Evolutionary conservation across 2,888 invertebrate genomes (phyloP).

Genomic region (Melieria crassipennis): DNA sequence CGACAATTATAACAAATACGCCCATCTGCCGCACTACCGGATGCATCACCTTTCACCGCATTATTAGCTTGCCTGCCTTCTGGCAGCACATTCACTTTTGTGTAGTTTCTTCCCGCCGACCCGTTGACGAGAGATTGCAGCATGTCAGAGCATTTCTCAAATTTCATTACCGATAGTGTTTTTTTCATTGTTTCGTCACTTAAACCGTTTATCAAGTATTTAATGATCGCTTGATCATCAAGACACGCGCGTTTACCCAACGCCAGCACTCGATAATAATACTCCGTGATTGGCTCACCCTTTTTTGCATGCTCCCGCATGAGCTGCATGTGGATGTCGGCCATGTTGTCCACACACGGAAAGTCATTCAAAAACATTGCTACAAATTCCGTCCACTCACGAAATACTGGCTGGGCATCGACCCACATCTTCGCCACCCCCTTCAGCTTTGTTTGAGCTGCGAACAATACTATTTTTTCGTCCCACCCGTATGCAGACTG

Average conservation of each 20-base stretch:
- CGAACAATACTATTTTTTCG: slow-evolving; percentile 31
- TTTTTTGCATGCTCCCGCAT: slow-evolving; percentile 27
- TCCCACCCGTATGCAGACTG: slow-evolving; percentile 36
- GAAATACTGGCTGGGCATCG: slow-evolving; percentile 33
- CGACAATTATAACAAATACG: neutral
- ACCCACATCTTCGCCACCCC: slow-evolving; percentile 38
- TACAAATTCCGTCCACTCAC: slow-evolving; percentile 30
- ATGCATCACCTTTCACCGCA: neutral
- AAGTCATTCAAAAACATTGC: slow-evolving; percentile 33
- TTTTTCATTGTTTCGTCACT: slow-evolving; percentile 5
- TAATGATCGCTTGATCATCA: slow-evolving; percentile 8
- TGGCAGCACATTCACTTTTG: neutral
- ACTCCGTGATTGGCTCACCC: slow-evolving; percentile 31
- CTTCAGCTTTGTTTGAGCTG: slow-evolving; percentile 33
- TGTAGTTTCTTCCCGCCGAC: neutral
- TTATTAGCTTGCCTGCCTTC: neutral
- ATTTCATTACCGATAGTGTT: slow-evolving; percentile 5
- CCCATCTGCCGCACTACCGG: neutral
- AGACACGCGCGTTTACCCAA: slow-evolving; percentile 11
- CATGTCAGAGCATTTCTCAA: neutral
- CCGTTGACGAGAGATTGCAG: neutral
- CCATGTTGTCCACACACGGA: slow-evolving; percentile 31
- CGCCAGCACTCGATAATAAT: slow-evolving; percentile 27
- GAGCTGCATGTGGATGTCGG: slow-evolving; percentile 36
- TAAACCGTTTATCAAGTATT: slow-evolving; percentile 7